Evolutionary conservation across 2,888 invertebrate species (phyloP).

Genomic region (Pelosia muscerda): DNA sequence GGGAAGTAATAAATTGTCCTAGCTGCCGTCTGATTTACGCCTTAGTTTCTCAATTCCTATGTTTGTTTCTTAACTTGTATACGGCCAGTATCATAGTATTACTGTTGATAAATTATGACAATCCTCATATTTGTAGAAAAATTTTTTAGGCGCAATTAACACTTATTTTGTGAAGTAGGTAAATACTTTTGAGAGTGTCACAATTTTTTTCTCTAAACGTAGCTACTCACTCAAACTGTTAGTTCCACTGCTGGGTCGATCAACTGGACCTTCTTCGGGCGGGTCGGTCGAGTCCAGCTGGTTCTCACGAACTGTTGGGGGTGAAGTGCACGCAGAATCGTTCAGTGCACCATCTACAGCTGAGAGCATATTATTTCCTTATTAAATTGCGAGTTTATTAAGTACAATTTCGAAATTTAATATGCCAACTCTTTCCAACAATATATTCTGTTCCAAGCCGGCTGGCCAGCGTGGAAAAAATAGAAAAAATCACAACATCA

Average conservation of each 20-base stretch:
- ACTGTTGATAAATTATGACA: too few species aligned
- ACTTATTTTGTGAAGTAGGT: too few species aligned
- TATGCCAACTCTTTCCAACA: background rate
- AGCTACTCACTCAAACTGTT: constrained; percentile 38
- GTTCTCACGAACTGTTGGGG: constrained; percentile 70
- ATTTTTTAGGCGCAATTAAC: too few species aligned
- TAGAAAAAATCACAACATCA: too few species aligned
- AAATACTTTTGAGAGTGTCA: too few species aligned
- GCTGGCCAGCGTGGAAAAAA: too few species aligned
- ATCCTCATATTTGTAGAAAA: too few species aligned
- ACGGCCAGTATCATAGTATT: too few species aligned
- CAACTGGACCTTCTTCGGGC: constrained; percentile 7
- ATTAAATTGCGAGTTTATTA: constrained; percentile 17
- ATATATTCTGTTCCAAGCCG: too few species aligned
- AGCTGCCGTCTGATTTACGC: background rate
- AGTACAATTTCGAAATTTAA: background rate
- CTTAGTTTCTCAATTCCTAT: too few species aligned
- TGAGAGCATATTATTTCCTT: constrained; percentile 18
- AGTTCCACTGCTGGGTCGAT: constrained; percentile 26
- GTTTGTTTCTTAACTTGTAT: too few species aligned
- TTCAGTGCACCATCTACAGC: constrained; percentile 58
- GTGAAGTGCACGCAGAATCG: constrained; percentile 59
- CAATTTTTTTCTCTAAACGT: too few species aligned
- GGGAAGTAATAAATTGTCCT: background rate
- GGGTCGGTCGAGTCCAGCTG: constrained; percentile 9